Base-by-base conservation (phyloP, 2,113 vertebrate species). In the Rynchops niger region DNA sequence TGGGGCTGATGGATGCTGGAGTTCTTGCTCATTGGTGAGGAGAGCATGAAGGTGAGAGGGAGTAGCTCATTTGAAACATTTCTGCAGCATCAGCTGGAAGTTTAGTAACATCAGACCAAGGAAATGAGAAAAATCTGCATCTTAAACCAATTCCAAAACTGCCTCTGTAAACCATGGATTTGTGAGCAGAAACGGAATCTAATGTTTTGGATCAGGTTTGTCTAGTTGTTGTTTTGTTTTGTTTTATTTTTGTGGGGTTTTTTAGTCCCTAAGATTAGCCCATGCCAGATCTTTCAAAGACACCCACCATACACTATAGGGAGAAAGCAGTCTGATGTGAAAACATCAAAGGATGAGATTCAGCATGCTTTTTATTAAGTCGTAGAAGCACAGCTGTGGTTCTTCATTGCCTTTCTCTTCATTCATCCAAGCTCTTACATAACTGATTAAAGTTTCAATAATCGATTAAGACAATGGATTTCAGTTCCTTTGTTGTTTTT, bases 11-110 rank as follows among this genome's bases (percentile, higher is more conserved):
- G 32, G 29, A 22, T 11, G n/a, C 59, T n/a, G 2, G 7, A 42
- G 9, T 25, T 17, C 42, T 50, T 58, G 34, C 8, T 19, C 3
- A 1, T 26, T 11, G 6, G 9, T 11, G 10, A 8, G 42, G 27
- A 73, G 6, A 38, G 2, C 16, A 2, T 1, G 40, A 25, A 5
- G 0, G 1, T 25, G 32, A 59, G 27, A 5, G 43, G 34, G 40
- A 77, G 77, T 34, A 53, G 67, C 30, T 80, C 40, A 0, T 21
- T 50, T 45, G 47, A 27, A 45, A 15, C 5, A 5, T 8, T 52
- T 13, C 32, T 21, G 21, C 26, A 73, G 53, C 40, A 21, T 32
- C 59, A 36, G 6, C 34, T 61, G 67, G 9, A 21, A 16, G 30
- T 38, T 74, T 5, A 63, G 38, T 7, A 6, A n/a, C 22, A 23